Evolutionary conservation across 2,113 vertebrate genomes (phyloP).

Genomic region (Cervus canadensis): DNA sequence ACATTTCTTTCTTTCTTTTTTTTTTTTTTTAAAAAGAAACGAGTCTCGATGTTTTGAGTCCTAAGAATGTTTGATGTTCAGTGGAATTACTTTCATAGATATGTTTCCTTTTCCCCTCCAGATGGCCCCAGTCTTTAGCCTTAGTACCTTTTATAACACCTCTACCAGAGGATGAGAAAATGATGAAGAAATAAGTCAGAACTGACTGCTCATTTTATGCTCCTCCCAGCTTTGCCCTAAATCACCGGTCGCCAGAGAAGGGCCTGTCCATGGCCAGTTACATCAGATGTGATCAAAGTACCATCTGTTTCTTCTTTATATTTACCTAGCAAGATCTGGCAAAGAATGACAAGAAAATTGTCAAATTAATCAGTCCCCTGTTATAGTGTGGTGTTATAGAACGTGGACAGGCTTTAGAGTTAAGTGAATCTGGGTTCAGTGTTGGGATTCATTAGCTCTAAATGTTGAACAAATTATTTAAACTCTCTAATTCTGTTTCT

Average conservation of each 20-base stretch:
- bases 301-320: constrained; percentile 2
- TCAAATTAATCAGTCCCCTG: background rate
- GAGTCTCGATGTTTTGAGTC: background rate
- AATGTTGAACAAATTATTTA: constrained; percentile 30
- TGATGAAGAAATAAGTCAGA: background rate
- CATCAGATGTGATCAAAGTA: background rate
- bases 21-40: constrained; percentile 38
- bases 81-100: background rate
- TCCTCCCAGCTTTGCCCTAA: constrained; percentile 6
- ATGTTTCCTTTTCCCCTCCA: constrained; percentile 15
- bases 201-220: background rate
- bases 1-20: background rate
- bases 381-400: background rate
- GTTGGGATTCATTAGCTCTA: background rate
- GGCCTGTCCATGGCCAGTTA: background rate
- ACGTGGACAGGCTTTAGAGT: constrained; percentile 1
- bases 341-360: constrained; percentile 21
- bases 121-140: background rate
- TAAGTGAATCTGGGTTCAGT: constrained; percentile 22
- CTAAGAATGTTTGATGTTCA: background rate
- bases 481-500: constrained; percentile 28
- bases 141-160: background rate
- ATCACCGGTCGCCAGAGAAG: background rate
- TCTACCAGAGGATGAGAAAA: background rate
- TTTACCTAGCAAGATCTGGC: background rate